A percentile compares a stretch with the other conserved stretches of the same genome.
Conservation (phyloP, 2,113 vertebrate genomes). For the Forbesichthys papilliferus region DNA sequence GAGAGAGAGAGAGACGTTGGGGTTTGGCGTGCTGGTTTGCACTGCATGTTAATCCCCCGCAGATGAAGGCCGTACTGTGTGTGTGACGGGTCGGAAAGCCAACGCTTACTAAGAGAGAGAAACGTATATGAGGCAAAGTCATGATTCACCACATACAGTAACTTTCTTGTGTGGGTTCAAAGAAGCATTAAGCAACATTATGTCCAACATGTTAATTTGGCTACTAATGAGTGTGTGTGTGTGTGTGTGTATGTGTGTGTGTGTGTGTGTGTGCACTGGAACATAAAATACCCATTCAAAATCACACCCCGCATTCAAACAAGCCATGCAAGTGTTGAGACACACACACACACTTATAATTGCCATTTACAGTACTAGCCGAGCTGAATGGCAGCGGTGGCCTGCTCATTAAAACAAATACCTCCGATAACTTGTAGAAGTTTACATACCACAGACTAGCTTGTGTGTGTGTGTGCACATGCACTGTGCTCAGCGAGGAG, state of each 20-base stretch:
- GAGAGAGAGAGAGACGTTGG: constrained; percentile 4
- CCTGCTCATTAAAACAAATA: constrained; percentile 60
- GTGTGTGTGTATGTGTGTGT: neutral
- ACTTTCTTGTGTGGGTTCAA: neutral
- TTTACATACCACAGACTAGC: constrained; percentile 33
- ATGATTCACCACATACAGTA: constrained; percentile 8
- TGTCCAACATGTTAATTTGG: constrained; percentile 50
- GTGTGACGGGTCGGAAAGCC: constrained; percentile 37
- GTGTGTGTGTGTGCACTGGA: constrained; percentile 2
- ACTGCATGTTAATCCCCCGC: constrained; percentile 69
- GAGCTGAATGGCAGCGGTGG: constrained; percentile 32
- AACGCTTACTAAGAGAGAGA: constrained; percentile 50
- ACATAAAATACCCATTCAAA: constrained; percentile 30
- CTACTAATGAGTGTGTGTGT: constrained; percentile 24
- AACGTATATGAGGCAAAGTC: constrained; percentile 2
- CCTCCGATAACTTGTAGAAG: constrained; percentile 10
- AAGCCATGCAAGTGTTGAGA: neutral
- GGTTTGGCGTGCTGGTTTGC: constrained; percentile 45
- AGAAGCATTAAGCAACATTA: constrained; percentile 40
- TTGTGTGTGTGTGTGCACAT: neutral
- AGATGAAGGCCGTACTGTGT: constrained; percentile 62
- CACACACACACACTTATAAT: constrained; percentile 8
- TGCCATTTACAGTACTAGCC: constrained; percentile 38
- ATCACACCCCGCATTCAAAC: constrained; percentile 8
- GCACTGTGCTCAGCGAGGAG: constrained; percentile 8